phyloP scores from a whole-genome alignment of 1,140 invertebrate species.

The Hyles euphorbiae region DNA sequence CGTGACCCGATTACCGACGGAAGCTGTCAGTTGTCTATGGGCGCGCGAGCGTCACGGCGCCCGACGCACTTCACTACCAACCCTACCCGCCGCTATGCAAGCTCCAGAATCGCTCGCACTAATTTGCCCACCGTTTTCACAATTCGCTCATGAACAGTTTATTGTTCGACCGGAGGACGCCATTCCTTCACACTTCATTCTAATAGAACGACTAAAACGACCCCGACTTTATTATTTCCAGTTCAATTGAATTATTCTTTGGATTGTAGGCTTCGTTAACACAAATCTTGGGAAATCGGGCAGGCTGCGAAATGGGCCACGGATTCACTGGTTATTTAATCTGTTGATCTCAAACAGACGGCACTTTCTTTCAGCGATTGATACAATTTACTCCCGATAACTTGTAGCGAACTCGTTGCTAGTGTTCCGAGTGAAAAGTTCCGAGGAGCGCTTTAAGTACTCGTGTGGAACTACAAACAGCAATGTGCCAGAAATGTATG shows the following conservation, averaged over 20 bases:
- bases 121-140: slow-evolving; percentile 23
- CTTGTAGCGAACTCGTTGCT: not conserved
- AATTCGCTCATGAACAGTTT: slow-evolving; percentile 35
- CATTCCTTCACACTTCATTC: slow-evolving; percentile 40
- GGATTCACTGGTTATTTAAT: not conserved
- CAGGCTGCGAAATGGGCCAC: not conserved
- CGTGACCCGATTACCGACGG: slow-evolving; percentile 72
- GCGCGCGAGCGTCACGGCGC: slow-evolving; percentile 49
- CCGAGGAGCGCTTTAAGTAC: no score
- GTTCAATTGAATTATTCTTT: slow-evolving; percentile 39
- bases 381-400: not conserved
- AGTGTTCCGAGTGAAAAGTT: not conserved
- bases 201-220: slow-evolving; percentile 39
- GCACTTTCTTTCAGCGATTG: not conserved
- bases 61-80: slow-evolving; percentile 20
- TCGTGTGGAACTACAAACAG: no score
- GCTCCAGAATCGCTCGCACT: slow-evolving; percentile 20
- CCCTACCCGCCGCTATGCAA: slow-evolving; percentile 28
- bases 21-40: slow-evolving; percentile 60
- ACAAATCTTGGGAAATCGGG: slow-evolving; percentile 10
- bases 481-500: no score
- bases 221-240: slow-evolving; percentile 50
- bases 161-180: slow-evolving; percentile 41
- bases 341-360: not conserved
- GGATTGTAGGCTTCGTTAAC: slow-evolving; percentile 20